phyloP scores from a whole-genome alignment of 2,888 invertebrate genomes.

The Clistopyga incitator region DNA sequence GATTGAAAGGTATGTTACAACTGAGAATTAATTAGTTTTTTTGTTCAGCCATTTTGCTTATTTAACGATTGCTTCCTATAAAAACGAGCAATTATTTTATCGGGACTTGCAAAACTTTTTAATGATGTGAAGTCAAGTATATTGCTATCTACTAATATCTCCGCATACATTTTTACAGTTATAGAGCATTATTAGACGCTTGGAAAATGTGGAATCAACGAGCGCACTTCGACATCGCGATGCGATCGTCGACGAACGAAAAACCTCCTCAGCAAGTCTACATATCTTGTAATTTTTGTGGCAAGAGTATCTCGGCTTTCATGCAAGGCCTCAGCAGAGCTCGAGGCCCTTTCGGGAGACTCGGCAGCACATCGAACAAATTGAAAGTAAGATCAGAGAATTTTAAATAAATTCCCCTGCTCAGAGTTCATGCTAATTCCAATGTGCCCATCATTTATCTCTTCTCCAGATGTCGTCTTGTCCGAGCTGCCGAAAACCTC shows the following conservation, averaged over 20 bases:
- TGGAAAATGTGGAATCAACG: constrained; percentile 97
- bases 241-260: constrained; percentile 87
- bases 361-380: constrained; percentile 89
- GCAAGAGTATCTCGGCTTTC: constrained; percentile 94
- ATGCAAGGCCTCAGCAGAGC: constrained; percentile 89
- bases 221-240: constrained; percentile 94
- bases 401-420: not conserved
- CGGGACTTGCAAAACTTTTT: too few relatives aligned
- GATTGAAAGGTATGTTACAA: constrained; percentile 87
- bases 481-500: constrained; percentile 96
- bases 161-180: constrained; percentile 85
- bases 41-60: not conserved
- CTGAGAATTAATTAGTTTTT: constrained; percentile 20
- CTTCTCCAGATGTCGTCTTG: constrained; percentile 91
- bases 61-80: not conserved
- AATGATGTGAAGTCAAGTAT: not conserved
- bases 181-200: constrained; percentile 92
- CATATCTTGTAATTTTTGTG: constrained; percentile 97
- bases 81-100: not conserved
- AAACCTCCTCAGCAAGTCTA: constrained; percentile 89
- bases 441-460: not conserved
- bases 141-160: not conserved
- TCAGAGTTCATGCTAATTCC: not conserved
- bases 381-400: constrained; percentile 87
- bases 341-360: constrained; percentile 86